Evolutionary conservation across 1,140 invertebrate species (phyloP).

Genomic region (Pseudomyrmex flavicornis): DNA sequence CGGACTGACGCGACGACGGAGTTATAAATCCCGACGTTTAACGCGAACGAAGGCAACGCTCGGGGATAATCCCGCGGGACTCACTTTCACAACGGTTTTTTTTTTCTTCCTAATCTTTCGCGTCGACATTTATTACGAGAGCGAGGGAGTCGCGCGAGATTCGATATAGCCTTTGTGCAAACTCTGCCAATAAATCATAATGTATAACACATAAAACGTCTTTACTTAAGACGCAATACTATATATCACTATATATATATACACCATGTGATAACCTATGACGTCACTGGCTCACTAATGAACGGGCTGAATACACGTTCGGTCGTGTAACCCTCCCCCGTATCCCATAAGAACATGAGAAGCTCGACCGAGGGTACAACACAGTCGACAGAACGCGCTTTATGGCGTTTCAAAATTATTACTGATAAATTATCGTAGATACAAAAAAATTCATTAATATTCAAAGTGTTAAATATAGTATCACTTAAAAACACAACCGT

Average conservation of each 20-base stretch:
- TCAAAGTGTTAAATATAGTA: no score
- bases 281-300: constrained; percentile 13
- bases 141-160: constrained; percentile 42
- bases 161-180: constrained; percentile 61
- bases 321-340: not conserved
- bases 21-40: constrained; percentile 69
- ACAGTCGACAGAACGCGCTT: no score
- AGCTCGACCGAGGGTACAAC: no score
- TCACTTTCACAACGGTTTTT: constrained; percentile 20
- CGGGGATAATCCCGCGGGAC: constrained; percentile 55
- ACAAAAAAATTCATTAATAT: no score
- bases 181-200: constrained; percentile 43
- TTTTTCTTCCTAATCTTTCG: constrained; percentile 49
- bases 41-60: constrained; percentile 43
- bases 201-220: constrained; percentile 10
- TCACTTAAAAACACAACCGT: no score
- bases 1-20: constrained; percentile 35
- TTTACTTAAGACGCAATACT: constrained; percentile 3
- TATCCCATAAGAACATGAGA: no score
- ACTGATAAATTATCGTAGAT: no score
- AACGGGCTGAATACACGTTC: not conserved
- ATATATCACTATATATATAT: not conserved
- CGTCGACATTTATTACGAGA: constrained; percentile 68
- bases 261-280: constrained; percentile 9
- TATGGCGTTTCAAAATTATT: no score